These are phyloP conservation scores for Incurvaria masculella DNA, from an alignment of 2,888 invertebrate genomes.

Conservation along the genomic window DNA sequence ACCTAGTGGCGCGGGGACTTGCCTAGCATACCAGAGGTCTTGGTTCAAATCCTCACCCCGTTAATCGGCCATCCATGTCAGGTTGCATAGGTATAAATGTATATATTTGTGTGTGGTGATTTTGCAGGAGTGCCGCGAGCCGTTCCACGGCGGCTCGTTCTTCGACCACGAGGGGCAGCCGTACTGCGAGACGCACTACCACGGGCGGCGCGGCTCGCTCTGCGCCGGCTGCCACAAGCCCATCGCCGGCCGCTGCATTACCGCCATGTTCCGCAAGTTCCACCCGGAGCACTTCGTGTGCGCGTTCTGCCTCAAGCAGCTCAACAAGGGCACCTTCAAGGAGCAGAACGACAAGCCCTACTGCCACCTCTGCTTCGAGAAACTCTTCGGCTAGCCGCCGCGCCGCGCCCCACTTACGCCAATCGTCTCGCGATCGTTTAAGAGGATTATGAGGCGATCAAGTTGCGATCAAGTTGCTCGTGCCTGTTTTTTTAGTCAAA, in stretches of 20 bases:
- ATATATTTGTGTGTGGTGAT: no score
- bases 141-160: conserved; percentile 96
- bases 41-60: no score
- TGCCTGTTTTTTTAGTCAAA: no score
- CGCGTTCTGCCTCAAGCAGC: conserved; percentile 96
- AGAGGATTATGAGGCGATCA: no score
- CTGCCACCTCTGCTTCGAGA: conserved; percentile 97
- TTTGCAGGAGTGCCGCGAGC: conserved; percentile 89
- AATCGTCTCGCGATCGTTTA: no score
- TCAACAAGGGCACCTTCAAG: conserved; percentile 99
- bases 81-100: no score
- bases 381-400: conserved; percentile 81
- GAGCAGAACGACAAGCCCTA: conserved; percentile 99
- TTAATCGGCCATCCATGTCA: no score
- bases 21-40: no score
- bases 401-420: no score
- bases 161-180: conserved; percentile 98
- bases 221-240: conserved; percentile 98
- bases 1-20: no score
- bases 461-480: no score
- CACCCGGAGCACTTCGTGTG: conserved; percentile 99
- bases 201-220: conserved; percentile 93
- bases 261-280: conserved; percentile 98
- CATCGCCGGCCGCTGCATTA: conserved; percentile 96
- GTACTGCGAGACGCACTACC: conserved; percentile 99